Conservation (phyloP, 2,888 invertebrate species). For the Laothoe populi region DNA sequence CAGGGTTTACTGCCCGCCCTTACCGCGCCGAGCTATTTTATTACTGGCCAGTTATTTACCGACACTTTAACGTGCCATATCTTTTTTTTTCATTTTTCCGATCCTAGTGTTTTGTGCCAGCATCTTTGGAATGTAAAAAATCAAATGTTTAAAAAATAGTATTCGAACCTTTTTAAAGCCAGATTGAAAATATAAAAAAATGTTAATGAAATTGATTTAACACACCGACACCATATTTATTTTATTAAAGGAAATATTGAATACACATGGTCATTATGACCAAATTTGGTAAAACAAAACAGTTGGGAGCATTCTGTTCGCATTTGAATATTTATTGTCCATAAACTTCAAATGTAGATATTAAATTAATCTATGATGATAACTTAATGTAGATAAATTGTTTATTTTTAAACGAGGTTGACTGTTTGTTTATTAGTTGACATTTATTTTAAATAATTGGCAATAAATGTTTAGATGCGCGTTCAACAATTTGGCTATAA, state of each 20-base stretch:
- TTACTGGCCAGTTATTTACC: constrained; percentile 64
- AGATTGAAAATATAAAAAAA: too few relatives aligned
- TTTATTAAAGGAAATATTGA: background rate
- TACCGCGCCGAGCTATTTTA: constrained; percentile 68
- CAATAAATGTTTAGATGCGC: background rate
- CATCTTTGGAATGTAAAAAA: constrained; percentile 34
- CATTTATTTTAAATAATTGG: background rate
- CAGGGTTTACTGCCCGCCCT: constrained; percentile 69
- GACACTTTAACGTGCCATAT: constrained; percentile 32
- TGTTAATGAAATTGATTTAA: background rate
- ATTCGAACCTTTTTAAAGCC: too few relatives aligned
- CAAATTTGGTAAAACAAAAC: background rate
- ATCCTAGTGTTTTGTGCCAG: constrained; percentile 35
- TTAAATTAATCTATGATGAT: background rate
- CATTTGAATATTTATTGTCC: background rate
- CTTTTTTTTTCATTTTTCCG: constrained; percentile 29
- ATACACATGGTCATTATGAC: background rate
- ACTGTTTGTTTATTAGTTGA: background rate
- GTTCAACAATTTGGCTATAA: too few relatives aligned
- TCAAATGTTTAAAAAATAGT: background rate
- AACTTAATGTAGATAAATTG: background rate
- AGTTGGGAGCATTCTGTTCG: background rate
- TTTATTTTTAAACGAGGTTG: background rate
- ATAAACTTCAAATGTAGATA: background rate
- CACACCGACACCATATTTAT: background rate